A percentile compares a stretch with the other conserved stretches of the same genome.
Evolutionary conservation across 2,888 invertebrate species (phyloP).

Genomic region (Platycnemis pennipes): DNA sequence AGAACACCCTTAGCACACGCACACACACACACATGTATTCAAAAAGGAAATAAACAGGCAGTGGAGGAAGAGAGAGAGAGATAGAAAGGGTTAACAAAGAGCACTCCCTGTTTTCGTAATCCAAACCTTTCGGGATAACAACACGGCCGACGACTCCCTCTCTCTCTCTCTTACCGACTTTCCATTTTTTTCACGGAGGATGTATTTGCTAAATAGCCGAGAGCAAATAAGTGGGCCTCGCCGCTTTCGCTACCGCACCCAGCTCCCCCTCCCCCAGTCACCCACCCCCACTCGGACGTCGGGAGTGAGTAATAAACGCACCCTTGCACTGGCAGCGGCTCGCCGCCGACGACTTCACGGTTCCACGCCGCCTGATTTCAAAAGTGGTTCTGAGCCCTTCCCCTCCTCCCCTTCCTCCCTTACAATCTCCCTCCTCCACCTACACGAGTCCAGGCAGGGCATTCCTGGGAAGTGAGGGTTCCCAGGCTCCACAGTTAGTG

Average conservation of each 20-base stretch:
- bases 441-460: too few species aligned
- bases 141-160: constrained; percentile 4
- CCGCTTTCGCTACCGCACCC: background rate
- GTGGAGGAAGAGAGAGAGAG: background rate
- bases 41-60: background rate
- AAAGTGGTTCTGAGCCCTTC: too few species aligned
- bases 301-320: too few species aligned
- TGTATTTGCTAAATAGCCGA: background rate
- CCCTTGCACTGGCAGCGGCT: too few species aligned
- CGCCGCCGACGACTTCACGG: too few species aligned
- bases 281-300: too few species aligned
- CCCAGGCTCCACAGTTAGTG: too few species aligned
- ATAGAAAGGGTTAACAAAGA: background rate
- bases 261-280: background rate
- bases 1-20: background rate
- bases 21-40: background rate
- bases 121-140: constrained; percentile 6
- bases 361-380: too few species aligned
- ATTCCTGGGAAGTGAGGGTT: too few species aligned
- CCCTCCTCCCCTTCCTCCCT: too few species aligned
- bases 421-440: too few species aligned
- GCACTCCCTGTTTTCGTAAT: background rate
- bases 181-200: background rate
- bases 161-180: background rate
- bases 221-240: background rate